A percentile compares a stretch with the other conserved stretches of the same genome.
These are phyloP conservation scores for Ancistrus triradiatus DNA, from an alignment of 2,113 vertebrate species.

Conservation along the genomic window DNA sequence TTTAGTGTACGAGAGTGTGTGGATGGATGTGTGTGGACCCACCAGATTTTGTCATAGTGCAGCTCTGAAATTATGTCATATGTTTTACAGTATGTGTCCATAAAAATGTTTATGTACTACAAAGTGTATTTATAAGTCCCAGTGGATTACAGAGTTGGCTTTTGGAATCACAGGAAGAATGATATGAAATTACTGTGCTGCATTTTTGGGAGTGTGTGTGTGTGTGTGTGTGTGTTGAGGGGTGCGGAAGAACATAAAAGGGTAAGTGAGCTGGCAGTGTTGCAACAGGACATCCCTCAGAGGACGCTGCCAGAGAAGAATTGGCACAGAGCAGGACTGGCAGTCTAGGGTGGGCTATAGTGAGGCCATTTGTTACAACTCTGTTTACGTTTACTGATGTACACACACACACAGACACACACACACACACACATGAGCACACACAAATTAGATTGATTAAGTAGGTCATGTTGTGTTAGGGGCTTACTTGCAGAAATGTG, in stretches of 20 bases:
- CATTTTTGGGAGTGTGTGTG: background rate
- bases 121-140: too few relatives aligned
- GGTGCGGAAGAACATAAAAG: slow-evolving; percentile 44
- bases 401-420: slow-evolving; percentile 13
- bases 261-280: slow-evolving; percentile 70
- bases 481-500: background rate
- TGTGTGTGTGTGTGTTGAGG: slow-evolving; percentile 28
- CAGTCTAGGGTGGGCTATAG: slow-evolving; percentile 50
- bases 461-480: background rate
- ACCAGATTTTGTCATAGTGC: slow-evolving; percentile 39
- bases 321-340: slow-evolving; percentile 72
- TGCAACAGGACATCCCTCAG: slow-evolving; percentile 77
- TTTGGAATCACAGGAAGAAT: slow-evolving; percentile 42
- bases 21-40: slow-evolving; percentile 15
- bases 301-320: slow-evolving; percentile 72
- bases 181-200: slow-evolving; percentile 28
- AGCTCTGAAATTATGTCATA: slow-evolving; percentile 67
- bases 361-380: slow-evolving; percentile 61
- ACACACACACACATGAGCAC: slow-evolving; percentile 21
- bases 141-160: slow-evolving; percentile 70
- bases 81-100: slow-evolving; percentile 64
- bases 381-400: slow-evolving; percentile 38
- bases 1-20: slow-evolving; percentile 24
- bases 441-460: background rate
- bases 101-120: slow-evolving; percentile 74